Evolutionary conservation across 2,797 vertebrate species (phyloP).

Genomic region (Acrossocheilus wenchowensis): DNA sequence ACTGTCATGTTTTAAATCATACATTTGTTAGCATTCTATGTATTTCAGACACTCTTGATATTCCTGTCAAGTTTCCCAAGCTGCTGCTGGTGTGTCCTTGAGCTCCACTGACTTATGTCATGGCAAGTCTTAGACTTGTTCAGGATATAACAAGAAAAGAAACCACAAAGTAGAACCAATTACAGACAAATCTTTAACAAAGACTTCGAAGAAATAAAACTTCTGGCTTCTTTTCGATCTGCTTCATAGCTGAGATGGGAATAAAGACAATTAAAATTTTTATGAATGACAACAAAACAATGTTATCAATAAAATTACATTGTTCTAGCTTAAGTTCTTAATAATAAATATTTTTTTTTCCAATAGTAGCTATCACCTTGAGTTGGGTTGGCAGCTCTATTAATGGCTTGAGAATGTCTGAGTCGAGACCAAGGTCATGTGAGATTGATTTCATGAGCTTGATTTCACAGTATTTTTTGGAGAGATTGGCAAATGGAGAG

Average conservation of each 20-base stretch:
- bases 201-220: not conserved
- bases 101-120: not conserved
- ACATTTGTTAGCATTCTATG: not conserved
- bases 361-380: not conserved
- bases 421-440: not conserved
- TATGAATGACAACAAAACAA: not conserved
- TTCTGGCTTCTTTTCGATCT: not conserved
- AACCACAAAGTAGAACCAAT: slow-evolving; percentile 3
- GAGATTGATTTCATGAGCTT: too few species aligned
- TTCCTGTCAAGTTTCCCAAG: slow-evolving; percentile 3
- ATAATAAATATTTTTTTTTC: not conserved
- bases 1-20: not conserved
- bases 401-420: not conserved
- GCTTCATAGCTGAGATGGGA: not conserved
- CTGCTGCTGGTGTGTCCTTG: not conserved
- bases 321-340: not conserved
- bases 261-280: not conserved
- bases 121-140: not conserved
- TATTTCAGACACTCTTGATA: not conserved
- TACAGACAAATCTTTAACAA: not conserved
- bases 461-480: too few species aligned
- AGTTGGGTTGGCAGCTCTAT: not conserved
- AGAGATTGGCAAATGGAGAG: too few species aligned
- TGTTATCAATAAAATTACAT: not conserved
- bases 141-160: not conserved